These are phyloP conservation scores for Galerucella pusilla DNA, from an alignment of 2,888 invertebrate species.

Conservation along the genomic window DNA sequence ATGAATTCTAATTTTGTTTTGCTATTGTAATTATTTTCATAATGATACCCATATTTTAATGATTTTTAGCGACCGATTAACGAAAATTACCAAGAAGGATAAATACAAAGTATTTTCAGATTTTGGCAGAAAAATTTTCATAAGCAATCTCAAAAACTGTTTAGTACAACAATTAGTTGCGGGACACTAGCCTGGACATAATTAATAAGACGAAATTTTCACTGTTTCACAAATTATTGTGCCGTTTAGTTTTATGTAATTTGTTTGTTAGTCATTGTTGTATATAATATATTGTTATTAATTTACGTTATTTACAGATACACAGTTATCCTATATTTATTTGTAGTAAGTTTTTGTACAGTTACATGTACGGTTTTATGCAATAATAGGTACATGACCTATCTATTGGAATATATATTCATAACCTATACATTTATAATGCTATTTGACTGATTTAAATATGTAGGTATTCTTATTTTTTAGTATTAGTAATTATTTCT, in stretches of 20 bases:
- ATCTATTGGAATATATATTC: background rate
- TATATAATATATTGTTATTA: background rate
- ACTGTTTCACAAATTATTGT: conserved; percentile 23
- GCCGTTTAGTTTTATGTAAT: background rate
- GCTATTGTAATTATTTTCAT: background rate
- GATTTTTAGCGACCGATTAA: conserved; percentile 52
- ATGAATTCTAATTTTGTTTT: background rate
- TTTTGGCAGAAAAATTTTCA: conserved; percentile 56
- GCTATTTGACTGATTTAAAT: conserved; percentile 2
- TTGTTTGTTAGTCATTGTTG: conserved; percentile 15
- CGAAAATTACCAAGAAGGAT: conserved; percentile 53
- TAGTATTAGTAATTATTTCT: background rate
- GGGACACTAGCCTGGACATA: conserved; percentile 46
- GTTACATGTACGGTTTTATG: background rate
- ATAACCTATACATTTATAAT: background rate
- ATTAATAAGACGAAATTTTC: conserved; percentile 18
- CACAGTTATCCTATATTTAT: background rate
- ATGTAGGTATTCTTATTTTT: background rate
- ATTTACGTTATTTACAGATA: background rate
- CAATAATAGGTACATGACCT: conserved; percentile 12
- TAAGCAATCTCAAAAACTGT: conserved; percentile 51
- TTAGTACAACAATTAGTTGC: conserved; percentile 53
- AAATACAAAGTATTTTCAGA: conserved; percentile 56
- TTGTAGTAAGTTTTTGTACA: conserved; percentile 4
- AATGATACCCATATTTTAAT: background rate